Percentiles rank a stretch among this genome's conserved stretches.
These are phyloP conservation scores for Ceyx cyanopectus DNA, from an alignment of 2,113 vertebrate genomes.

Conservation along the genomic window DNA sequence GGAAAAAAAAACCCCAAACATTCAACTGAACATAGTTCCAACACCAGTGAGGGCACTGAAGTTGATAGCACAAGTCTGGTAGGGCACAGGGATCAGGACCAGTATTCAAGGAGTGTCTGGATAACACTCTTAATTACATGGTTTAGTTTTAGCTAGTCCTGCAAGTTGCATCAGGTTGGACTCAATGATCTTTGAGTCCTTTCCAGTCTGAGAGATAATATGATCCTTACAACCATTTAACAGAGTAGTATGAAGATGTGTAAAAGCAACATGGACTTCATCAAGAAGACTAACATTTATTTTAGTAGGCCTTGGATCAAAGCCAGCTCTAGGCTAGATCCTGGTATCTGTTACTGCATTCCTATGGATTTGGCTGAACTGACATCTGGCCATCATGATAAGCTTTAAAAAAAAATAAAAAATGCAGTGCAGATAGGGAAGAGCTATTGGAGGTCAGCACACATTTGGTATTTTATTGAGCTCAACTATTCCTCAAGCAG, in stretches of 20 bases:
- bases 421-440: neutral
- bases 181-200: neutral
- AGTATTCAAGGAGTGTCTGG: neutral
- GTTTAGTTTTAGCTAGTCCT: neutral
- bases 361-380: slow-evolving; percentile 37
- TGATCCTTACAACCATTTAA: neutral
- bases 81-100: neutral
- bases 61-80: neutral
- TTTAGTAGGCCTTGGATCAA: slow-evolving; percentile 3
- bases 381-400: slow-evolving; percentile 29
- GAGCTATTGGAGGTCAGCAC: slow-evolving; percentile 7
- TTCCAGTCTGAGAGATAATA: neutral
- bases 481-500: neutral
- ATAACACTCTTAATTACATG: neutral
- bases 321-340: neutral
- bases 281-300: neutral
- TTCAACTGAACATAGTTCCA: neutral
- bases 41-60: neutral
- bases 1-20: neutral
- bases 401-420: neutral
- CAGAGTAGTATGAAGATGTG: neutral
- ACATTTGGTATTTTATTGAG: neutral
- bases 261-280: neutral
- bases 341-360: slow-evolving; percentile 53
- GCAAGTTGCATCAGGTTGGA: neutral